Conservation (phyloP, 35 echinoderm and acorn worm genomes). For the Nesometra sesokonis region DNA sequence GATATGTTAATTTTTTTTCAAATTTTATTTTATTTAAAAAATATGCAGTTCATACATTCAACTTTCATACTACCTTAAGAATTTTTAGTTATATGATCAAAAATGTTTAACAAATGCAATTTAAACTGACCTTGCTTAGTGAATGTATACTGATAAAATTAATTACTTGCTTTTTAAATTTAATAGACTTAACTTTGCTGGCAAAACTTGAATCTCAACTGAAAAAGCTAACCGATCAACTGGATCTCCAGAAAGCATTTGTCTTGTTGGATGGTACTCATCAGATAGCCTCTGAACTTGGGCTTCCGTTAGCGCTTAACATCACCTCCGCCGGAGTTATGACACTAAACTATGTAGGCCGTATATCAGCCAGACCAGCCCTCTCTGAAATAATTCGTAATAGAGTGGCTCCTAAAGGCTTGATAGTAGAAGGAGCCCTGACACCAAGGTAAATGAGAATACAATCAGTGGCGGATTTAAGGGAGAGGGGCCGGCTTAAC, state of each 20-base stretch:
- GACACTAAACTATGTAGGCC: background rate
- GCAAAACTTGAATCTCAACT: background rate
- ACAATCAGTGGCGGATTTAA: too few species aligned
- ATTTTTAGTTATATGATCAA: too few species aligned
- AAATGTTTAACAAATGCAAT: too few species aligned
- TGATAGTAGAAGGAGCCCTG: background rate
- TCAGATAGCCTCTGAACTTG: slow-evolving; percentile 7
- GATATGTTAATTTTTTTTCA: too few species aligned
- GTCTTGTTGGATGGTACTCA: background rate
- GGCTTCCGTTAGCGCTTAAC: background rate
- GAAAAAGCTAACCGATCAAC: background rate
- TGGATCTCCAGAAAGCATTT: slow-evolving; percentile 3
- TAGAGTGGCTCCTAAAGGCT: background rate
- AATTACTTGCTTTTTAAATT: too few species aligned
- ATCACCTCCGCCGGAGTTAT: background rate
- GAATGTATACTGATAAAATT: too few species aligned
- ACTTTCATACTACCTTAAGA: too few species aligned
- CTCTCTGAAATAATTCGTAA: background rate
- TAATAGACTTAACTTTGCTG: background rate
- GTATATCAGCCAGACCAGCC: background rate
- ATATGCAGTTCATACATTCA: too few species aligned
- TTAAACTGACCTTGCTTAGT: too few species aligned
- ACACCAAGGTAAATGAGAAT: background rate
- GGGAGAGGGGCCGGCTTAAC: too few species aligned
- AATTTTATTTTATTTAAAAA: too few species aligned